phyloP scores from a whole-genome alignment of 1,140 invertebrate genomes.

The Calliphora vicina region DNA sequence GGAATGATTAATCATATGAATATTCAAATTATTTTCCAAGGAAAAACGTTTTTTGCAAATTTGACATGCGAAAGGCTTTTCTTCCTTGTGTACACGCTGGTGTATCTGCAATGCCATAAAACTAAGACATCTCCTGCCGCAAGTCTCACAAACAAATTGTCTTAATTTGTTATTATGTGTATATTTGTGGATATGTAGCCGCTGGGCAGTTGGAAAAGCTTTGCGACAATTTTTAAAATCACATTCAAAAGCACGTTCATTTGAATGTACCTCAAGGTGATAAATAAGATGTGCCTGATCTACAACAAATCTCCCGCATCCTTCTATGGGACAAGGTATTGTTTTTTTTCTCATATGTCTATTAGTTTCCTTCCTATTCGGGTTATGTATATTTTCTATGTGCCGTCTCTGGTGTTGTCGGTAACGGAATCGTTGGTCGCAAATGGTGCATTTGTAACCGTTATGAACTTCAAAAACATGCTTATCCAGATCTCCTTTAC shows the following conservation, averaged over 20 bases:
- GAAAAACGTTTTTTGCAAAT: slow-evolving; percentile 80
- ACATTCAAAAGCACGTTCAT: slow-evolving; percentile 49
- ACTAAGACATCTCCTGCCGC: slow-evolving; percentile 69
- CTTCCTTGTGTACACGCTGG: slow-evolving; percentile 80
- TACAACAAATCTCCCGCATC: not conserved
- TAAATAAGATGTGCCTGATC: slow-evolving; percentile 44
- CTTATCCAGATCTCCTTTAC: not conserved
- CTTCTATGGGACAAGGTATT: no score
- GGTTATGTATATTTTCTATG: slow-evolving; percentile 34
- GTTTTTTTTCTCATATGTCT: no score
- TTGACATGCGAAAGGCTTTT: slow-evolving; percentile 79
- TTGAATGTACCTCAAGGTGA: slow-evolving; percentile 43
- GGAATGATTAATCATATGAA: slow-evolving; percentile 78
- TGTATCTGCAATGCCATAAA: slow-evolving; percentile 88
- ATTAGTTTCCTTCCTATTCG: no score
- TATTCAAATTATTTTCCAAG: slow-evolving; percentile 65
- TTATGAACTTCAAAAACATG: not conserved
- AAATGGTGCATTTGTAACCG: slow-evolving; percentile 20
- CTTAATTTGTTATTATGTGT: slow-evolving; percentile 35
- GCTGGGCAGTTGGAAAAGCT: no score
- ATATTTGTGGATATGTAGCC: no score
- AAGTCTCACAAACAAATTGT: slow-evolving; percentile 55
- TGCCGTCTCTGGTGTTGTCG: not conserved
- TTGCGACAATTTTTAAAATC: slow-evolving; percentile 41
- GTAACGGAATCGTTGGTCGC: not conserved